These are phyloP conservation scores for Microplitis mediator DNA, from an alignment of 1,140 invertebrate genomes.

Conservation along the genomic window DNA sequence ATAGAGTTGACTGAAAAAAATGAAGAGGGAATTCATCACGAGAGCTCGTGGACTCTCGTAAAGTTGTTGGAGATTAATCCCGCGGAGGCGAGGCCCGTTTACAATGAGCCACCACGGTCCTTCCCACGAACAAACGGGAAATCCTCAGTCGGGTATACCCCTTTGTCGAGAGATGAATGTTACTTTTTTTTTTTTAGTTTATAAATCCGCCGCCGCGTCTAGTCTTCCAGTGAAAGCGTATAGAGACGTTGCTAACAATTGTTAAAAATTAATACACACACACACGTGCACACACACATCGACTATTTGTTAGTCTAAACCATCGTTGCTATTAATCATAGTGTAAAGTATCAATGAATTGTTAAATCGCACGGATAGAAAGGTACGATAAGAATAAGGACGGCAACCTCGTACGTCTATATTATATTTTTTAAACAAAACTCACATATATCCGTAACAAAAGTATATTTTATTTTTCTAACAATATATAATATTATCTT, in stretches of 20 bases:
- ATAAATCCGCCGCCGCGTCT: not conserved
- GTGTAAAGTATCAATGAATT: constrained; percentile 14
- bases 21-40: constrained; percentile 23
- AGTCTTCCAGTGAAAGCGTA: constrained; percentile 10
- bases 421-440: not conserved
- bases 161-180: constrained; percentile 27
- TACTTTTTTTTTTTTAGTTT: constrained; percentile 4
- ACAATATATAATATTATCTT: no score
- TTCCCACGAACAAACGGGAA: constrained; percentile 30
- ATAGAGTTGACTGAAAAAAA: constrained; percentile 11
- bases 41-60: constrained; percentile 18
- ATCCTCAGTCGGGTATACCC: constrained; percentile 6
- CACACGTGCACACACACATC: no score
- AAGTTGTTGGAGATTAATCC: constrained; percentile 29
- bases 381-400: not conserved
- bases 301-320: no score
- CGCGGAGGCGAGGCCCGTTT: constrained; percentile 19
- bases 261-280: constrained; percentile 1
- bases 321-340: constrained; percentile 13
- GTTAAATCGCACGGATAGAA: constrained; percentile 14
- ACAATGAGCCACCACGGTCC: constrained; percentile 24
- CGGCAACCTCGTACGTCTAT: not conserved
- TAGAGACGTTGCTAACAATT: constrained; percentile 6
- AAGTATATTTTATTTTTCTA: not conserved
- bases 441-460: not conserved